Base-by-base conservation (phyloP, 2,113 vertebrate species). In the Romanogobio albipinnatus region DNA sequence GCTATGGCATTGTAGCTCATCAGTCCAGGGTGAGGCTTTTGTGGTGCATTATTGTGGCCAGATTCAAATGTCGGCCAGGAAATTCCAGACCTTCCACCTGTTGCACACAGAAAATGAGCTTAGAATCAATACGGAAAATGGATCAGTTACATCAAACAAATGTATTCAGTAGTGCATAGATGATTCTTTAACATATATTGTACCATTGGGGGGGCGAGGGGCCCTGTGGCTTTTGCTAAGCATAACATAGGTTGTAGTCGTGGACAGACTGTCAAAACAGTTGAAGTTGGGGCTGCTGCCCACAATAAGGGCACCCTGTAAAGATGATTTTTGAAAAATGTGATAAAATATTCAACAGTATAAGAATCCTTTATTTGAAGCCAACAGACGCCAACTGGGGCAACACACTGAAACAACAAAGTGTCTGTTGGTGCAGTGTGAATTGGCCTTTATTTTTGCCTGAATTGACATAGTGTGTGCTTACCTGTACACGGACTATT, bases 11-110 rank as follows among this genome's bases (percentile, higher is more conserved):
- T 96, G 88, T 97, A 97, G 92, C 89, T 96, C 78, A 86, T 95
- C 87, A 92, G 88, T 5, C 91, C 39, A 1, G 89, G 85, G 4
- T 93, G 91, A 3, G 90, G 64, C 51, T 90, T 93, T 3, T 0
- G 0, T 7, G 96, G 96, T 3, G 93, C 95, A 0, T 7, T 17
- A 88, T 97, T 97, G 85, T 96, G 96, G 19, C 0, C 26, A 9
- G 96, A 97, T 45, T 75, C 82, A 89, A 97, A 97, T 0, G 89
- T 95, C 0, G 96, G 95, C 96, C 96, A 97, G 45, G 93, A 95
- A 88, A 97, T 92, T 64, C 96, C 96, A 85, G 95, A 95, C 92
- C 95, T 93, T 9, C 96, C 96, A 56, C 95, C 96, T 97, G 86
- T 53, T 51, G 26, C 8, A 33, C 24, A 10, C 3, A 78, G 19